Evolutionary conservation across 2,113 vertebrate species (phyloP).

Genomic region (Psophia crepitans): DNA sequence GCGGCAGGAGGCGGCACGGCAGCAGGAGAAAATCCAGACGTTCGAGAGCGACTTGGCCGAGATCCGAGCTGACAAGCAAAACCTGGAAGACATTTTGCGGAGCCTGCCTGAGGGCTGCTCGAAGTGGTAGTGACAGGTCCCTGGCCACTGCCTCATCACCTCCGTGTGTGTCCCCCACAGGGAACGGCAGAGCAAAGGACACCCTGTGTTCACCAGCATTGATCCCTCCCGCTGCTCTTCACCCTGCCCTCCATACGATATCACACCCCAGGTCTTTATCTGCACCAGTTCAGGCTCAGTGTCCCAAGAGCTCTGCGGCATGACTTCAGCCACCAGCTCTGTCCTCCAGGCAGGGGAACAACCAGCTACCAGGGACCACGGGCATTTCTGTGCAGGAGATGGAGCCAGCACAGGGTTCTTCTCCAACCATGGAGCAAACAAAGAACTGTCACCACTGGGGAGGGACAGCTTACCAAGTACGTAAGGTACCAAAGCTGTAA

Average conservation of each 20-base stretch:
- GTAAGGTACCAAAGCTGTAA: neutral
- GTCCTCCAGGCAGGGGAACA: neutral
- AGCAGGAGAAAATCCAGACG: slow-evolving; percentile 74
- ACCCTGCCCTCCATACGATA: neutral
- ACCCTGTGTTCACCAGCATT: neutral
- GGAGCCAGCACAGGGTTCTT: neutral
- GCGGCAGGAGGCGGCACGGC: slow-evolving; percentile 74
- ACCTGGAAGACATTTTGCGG: slow-evolving; percentile 84
- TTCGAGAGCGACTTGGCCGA: slow-evolving; percentile 82
- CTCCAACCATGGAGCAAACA: neutral
- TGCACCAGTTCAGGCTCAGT: neutral
- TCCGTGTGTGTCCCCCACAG: neutral
- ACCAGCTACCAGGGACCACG: neutral
- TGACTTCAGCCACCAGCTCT: neutral
- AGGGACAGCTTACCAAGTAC: neutral
- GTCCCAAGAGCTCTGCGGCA: rapidly evolving
- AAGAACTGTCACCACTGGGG: neutral
- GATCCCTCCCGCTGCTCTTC: neutral
- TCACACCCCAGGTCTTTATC: neutral
- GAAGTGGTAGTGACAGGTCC: slow-evolving; percentile 12
- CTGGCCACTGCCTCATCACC: neutral
- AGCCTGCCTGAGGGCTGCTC: slow-evolving; percentile 83
- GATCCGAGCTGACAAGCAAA: slow-evolving; percentile 83
- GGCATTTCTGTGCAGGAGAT: neutral
- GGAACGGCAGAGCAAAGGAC: neutral